Evolutionary conservation across 2,888 invertebrate genomes (phyloP), one percentile per base, ranked within the genome.

Genomic region (Aspidapion aeneum): DNA sequence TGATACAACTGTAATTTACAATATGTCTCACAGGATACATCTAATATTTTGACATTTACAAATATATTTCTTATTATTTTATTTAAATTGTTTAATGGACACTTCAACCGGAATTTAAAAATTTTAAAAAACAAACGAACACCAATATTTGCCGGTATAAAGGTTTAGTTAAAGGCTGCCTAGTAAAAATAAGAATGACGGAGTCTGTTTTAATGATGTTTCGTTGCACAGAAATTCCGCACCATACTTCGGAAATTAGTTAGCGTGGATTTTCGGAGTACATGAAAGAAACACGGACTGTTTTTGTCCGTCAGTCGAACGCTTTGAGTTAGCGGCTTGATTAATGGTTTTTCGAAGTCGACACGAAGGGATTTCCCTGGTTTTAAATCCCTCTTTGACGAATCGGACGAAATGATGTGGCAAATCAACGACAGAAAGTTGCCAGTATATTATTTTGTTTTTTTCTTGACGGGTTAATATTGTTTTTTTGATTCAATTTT

Each of bases 241-340:
- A 35, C 35, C 12, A 12, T 59, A 66, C 63, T 58, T 57, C 52
- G 55, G 56, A 62, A 61, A 66, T 66, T 66, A 57, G 63, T 66
- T 63, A 60, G 57, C 55, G 57, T 22, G 55, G 49, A 50, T 52
- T 55, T 57, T 59, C 12, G 63, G 55, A 63, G 66, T 66, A 66
- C 63, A 66, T 66, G 62, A 66, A 66, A 64, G 64, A 66, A 64
- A 66, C 66, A 66, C 62, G 62, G 62, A 59, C 54, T 57, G n/a
- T 66, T 66, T 66, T 66, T 62, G 63, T 64, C 58, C 55, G 61
- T 12, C 35, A 35, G 54, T 58, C 59, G 61, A 50, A 62, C 58
- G 61, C 19, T 18, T 18, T 55, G 16, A 18, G 20, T 19, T 18
- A 22, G 22, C 61, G 55, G 55, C 35, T 66, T 66, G 66, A 66